Conservation (phyloP, 2,888 invertebrate species). For the Saturnia pavonia region DNA sequence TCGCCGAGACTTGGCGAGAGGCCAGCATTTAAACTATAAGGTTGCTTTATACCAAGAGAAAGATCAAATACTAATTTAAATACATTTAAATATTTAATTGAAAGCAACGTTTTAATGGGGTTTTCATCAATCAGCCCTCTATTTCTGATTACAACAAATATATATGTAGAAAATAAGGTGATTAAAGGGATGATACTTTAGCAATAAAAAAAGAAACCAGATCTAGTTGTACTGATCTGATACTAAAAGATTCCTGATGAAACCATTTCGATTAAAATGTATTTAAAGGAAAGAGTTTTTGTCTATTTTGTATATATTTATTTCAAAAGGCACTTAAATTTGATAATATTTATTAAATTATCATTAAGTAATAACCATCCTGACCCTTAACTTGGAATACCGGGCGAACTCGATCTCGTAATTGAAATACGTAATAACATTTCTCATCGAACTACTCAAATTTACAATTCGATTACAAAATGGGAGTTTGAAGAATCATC, state of each 20-base stretch:
- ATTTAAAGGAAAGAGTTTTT: not conserved
- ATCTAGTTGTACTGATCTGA: not conserved
- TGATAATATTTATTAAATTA: not conserved
- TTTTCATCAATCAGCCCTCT: not conserved
- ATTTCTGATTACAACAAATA: not conserved
- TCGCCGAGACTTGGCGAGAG: conserved; percentile 30
- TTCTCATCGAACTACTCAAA: conserved; percentile 2
- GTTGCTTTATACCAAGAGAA: conserved; percentile 15
- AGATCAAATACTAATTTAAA: not conserved
- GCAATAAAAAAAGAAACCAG: no score
- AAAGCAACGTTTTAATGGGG: not conserved
- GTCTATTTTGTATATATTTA: not conserved
- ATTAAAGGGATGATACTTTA: no score
- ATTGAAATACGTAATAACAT: not conserved
- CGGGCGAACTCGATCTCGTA: not conserved
- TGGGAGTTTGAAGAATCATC: conserved; percentile 4
- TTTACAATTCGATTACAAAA: conserved; percentile 7
- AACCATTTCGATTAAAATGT: not conserved
- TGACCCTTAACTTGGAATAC: not conserved
- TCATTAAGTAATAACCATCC: not conserved
- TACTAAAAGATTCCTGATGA: not conserved
- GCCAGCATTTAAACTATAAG: conserved; percentile 29
- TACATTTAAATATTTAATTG: no score
- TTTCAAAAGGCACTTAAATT: not conserved
- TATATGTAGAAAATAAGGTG: no score